These are phyloP conservation scores for Artibeus jamaicensis DNA, from an alignment of 2,797 vertebrate species.

Conservation along the genomic window DNA sequence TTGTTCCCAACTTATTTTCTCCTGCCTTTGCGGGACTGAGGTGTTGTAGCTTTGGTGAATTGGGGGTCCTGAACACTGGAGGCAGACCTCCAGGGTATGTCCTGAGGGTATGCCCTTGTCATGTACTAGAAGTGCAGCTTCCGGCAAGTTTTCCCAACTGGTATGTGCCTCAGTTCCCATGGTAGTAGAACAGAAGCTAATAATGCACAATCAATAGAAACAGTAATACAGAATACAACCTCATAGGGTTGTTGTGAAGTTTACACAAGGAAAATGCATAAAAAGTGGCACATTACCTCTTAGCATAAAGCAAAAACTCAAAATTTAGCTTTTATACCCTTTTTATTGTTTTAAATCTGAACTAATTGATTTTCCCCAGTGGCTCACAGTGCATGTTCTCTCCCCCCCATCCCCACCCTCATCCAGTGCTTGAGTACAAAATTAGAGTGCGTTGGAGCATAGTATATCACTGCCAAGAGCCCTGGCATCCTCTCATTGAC, in stretches of 20 bases:
- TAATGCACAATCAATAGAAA: background rate
- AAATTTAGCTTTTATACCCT: background rate
- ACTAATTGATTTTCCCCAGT: background rate
- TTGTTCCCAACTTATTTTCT: slow-evolving; percentile 41
- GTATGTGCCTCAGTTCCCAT: slow-evolving; percentile 30
- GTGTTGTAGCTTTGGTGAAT: background rate
- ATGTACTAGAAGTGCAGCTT: background rate
- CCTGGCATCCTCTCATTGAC: background rate
- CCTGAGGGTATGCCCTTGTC: background rate
- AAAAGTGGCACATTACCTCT: background rate
- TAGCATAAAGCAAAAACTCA: background rate
- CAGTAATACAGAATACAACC: background rate
- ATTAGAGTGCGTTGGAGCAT: background rate
- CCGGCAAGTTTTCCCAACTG: background rate
- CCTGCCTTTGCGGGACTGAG: background rate
- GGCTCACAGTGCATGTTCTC: background rate
- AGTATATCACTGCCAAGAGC: background rate
- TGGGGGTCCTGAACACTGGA: background rate
- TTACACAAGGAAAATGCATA: background rate
- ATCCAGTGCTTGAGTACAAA: background rate
- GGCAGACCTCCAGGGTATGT: background rate
- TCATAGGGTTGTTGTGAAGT: background rate
- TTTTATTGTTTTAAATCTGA: background rate
- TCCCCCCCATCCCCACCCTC: background rate
- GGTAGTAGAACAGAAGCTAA: background rate